These are phyloP conservation scores for Gallinago stenura DNA, from an alignment of 2,797 vertebrate species.

Conservation along the genomic window DNA sequence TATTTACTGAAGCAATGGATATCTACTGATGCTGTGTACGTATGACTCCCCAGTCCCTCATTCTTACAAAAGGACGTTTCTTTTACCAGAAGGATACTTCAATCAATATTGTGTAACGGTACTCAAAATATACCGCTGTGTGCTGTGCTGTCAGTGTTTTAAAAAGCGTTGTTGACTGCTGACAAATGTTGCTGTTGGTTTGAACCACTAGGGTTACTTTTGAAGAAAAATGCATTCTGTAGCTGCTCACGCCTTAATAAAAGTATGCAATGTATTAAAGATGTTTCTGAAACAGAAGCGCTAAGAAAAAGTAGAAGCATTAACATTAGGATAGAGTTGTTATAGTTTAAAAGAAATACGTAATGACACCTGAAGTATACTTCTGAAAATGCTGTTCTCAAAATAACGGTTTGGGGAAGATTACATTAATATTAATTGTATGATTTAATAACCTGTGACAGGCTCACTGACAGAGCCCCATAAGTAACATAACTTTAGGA, in stretches of 20 bases:
- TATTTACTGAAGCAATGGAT: slow-evolving; percentile 78
- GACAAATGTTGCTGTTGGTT: not conserved
- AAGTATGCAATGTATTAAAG: slow-evolving; percentile 65
- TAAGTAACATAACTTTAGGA: slow-evolving; percentile 33
- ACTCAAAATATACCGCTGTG: slow-evolving; percentile 49
- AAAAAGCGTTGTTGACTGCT: slow-evolving; percentile 40
- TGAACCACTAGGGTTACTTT: not conserved
- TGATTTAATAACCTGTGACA: slow-evolving; percentile 53
- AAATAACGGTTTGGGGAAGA: not conserved
- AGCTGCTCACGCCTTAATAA: slow-evolving; percentile 48
- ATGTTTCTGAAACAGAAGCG: slow-evolving; percentile 60
- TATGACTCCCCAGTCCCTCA: slow-evolving; percentile 68
- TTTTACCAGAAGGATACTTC: slow-evolving; percentile 71
- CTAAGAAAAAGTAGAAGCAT: not conserved
- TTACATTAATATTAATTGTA: slow-evolving; percentile 27
- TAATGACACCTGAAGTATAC: not conserved
- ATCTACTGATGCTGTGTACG: slow-evolving; percentile 75
- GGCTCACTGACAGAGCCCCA: not conserved
- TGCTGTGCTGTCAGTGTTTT: slow-evolving; percentile 34
- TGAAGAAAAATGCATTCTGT: slow-evolving; percentile 8
- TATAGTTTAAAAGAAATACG: not conserved
- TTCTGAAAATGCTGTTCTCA: not conserved
- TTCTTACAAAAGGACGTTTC: slow-evolving; percentile 71
- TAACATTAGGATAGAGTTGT: not conserved
- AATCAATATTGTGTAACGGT: slow-evolving; percentile 67